phyloP scores from a whole-genome alignment of 2,797 vertebrate species.

The Erethizon dorsatum region DNA sequence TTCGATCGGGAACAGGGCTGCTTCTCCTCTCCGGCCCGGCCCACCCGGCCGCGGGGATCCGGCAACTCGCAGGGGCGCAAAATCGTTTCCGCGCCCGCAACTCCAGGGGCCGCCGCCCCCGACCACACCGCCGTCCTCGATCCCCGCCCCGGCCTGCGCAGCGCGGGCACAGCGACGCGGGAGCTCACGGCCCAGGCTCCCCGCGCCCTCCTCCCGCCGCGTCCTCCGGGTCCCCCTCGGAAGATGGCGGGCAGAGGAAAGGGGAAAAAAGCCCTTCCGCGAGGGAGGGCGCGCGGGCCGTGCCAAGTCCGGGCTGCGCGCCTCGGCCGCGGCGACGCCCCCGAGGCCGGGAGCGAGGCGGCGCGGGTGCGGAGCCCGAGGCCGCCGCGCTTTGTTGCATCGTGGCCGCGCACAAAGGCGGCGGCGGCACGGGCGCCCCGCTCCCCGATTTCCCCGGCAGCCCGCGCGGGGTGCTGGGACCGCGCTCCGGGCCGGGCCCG shows the following conservation, averaged over 20 bases:
- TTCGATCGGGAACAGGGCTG: constrained; percentile 54
- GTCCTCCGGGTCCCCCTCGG: constrained; percentile 83
- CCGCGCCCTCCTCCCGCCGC: constrained; percentile 37
- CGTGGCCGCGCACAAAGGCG: constrained; percentile 93
- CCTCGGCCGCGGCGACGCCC: constrained; percentile 77
- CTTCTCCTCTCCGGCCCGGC: background rate
- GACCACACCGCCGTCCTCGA: background rate
- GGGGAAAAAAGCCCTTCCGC: constrained; percentile 73
- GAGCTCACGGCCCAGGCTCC: background rate
- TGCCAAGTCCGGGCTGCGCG: constrained; percentile 77
- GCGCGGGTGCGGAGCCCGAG: constrained; percentile 6
- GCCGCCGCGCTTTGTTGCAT: constrained; percentile 94
- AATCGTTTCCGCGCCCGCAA: constrained; percentile 7
- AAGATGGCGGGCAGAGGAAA: constrained; percentile 93
- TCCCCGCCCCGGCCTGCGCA: background rate
- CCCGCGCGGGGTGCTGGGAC: constrained; percentile 70
- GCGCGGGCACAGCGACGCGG: background rate
- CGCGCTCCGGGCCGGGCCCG: constrained; percentile 66
- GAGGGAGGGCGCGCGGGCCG: constrained; percentile 68
- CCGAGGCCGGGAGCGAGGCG: constrained; percentile 24
- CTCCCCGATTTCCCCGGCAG: constrained; percentile 60
- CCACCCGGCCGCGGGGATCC: constrained; percentile 19
- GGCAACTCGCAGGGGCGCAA: background rate
- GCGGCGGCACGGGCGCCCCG: constrained; percentile 61
- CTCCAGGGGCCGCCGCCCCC: constrained; percentile 5